phyloP scores from a whole-genome alignment of 2,888 invertebrate genomes.

The Clitarchus hookeri region DNA sequence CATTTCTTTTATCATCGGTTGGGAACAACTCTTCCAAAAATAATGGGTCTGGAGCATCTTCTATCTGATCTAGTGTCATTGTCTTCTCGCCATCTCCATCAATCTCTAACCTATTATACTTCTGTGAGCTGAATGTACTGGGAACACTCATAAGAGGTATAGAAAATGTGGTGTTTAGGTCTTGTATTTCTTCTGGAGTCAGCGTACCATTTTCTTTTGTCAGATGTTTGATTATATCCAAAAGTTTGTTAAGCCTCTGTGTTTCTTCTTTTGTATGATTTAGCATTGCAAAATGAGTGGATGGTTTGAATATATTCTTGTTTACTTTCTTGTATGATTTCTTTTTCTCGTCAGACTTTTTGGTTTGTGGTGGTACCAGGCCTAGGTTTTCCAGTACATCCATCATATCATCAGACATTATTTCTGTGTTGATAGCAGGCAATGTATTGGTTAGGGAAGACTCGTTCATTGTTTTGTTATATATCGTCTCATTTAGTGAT shows the following conservation, averaged over 20 bases:
- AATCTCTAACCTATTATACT: background rate
- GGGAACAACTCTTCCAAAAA: slow-evolving; percentile 52
- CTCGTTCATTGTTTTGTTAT: slow-evolving; percentile 17
- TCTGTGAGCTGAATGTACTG: background rate
- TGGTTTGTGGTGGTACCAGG: slow-evolving; percentile 45
- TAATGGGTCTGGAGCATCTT: slow-evolving; percentile 54
- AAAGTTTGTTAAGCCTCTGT: slow-evolving; percentile 52
- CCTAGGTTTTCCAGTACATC: slow-evolving; percentile 54
- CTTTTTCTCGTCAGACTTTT: background rate
- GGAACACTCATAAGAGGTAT: slow-evolving; percentile 29
- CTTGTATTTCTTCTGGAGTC: slow-evolving; percentile 54
- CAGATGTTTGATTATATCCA: slow-evolving; percentile 55
- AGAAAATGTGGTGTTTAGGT: slow-evolving; percentile 44
- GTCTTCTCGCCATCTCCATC: slow-evolving; percentile 32
- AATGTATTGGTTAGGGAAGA: slow-evolving; percentile 19
- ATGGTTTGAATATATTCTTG: slow-evolving; percentile 55
- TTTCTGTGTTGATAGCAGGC: slow-evolving; percentile 42
- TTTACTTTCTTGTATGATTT: slow-evolving; percentile 23
- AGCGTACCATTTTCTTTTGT: slow-evolving; percentile 54
- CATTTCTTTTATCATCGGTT: slow-evolving; percentile 55
- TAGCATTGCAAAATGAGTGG: slow-evolving; percentile 46
- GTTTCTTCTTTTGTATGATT: slow-evolving; percentile 54
- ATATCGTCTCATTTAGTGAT: slow-evolving; percentile 24
- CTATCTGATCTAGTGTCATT: slow-evolving; percentile 49
- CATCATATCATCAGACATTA: slow-evolving; percentile 52